Conservation (phyloP, 2,888 invertebrate genomes). For the Euclidia mi region DNA sequence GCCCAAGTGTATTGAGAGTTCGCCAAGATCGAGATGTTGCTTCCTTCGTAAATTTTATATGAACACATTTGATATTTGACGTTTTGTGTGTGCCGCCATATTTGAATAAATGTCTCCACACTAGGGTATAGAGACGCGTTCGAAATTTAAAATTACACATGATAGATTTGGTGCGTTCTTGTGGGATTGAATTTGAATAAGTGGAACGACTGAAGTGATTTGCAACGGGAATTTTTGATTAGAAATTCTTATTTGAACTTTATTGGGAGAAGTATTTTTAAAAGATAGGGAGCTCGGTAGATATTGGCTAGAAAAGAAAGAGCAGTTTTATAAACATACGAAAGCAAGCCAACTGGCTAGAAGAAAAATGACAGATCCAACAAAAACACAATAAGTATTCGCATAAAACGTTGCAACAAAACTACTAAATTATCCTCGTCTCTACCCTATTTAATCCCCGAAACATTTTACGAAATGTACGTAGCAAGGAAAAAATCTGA, state of each 20-base stretch:
- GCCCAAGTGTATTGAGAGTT: constrained; percentile 88
- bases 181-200: constrained; percentile 32
- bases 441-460: constrained; percentile 75
- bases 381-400: constrained; percentile 52
- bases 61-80: constrained; percentile 69
- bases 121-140: constrained; percentile 50
- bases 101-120: constrained; percentile 61
- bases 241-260: constrained; percentile 39
- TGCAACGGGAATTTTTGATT: constrained; percentile 8
- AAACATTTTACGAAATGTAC: constrained; percentile 77
- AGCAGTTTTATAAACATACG: constrained; percentile 5
- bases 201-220: constrained; percentile 23
- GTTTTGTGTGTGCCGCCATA: constrained; percentile 41
- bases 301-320: not conserved
- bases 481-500: constrained; percentile 80
- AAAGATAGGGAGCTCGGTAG: too few species aligned
- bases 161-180: constrained; percentile 46
- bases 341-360: constrained; percentile 11
- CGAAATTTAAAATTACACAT: constrained; percentile 55
- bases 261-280: constrained; percentile 1
- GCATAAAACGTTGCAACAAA: constrained; percentile 58
- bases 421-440: constrained; percentile 68
- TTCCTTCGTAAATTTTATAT: constrained; percentile 82
- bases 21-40: constrained; percentile 70
- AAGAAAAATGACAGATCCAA: constrained; percentile 39